These are phyloP conservation scores for Sylvicola cinctus DNA, from an alignment of 2,888 invertebrate species.

Conservation along the genomic window DNA sequence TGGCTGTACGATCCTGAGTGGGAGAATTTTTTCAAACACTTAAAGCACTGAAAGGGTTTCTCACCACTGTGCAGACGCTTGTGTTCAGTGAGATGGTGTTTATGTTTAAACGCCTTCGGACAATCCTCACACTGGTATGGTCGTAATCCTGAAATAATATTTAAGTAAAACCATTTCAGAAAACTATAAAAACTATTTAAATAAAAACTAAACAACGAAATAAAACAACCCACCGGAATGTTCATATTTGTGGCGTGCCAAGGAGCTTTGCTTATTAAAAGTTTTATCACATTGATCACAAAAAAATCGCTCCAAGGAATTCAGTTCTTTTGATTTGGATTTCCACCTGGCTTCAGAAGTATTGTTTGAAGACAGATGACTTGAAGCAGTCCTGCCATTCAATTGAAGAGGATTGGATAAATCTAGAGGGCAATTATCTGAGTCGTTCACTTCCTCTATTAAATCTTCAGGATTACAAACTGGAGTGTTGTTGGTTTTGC, in stretches of 20 bases:
- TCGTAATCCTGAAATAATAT: constrained; percentile 65
- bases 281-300: constrained; percentile 99
- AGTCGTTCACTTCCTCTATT: constrained; percentile 38
- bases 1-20: constrained; percentile 99
- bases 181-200: background rate
- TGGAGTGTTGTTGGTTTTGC: too few relatives aligned
- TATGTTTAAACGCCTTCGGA: constrained; percentile 98
- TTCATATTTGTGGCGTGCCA: constrained; percentile 98
- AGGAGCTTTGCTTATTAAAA: constrained; percentile 95
- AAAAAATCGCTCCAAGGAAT: constrained; percentile 46
- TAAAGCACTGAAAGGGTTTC: constrained; percentile 94
- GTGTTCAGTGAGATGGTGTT: constrained; percentile 98
- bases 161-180: too few relatives aligned
- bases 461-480: constrained; percentile 31
- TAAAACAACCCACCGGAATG: constrained; percentile 72
- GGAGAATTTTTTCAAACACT: constrained; percentile 96
- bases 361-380: constrained; percentile 36
- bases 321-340: constrained; percentile 46
- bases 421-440: constrained; percentile 67
- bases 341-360: constrained; percentile 40
- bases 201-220: background rate
- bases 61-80: constrained; percentile 94
- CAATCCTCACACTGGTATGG: constrained; percentile 97
- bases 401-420: constrained; percentile 65
- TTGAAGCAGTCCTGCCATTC: constrained; percentile 29